Base-by-base conservation (phyloP, 2,113 vertebrate species). In the Scalopus aquaticus region DNA sequence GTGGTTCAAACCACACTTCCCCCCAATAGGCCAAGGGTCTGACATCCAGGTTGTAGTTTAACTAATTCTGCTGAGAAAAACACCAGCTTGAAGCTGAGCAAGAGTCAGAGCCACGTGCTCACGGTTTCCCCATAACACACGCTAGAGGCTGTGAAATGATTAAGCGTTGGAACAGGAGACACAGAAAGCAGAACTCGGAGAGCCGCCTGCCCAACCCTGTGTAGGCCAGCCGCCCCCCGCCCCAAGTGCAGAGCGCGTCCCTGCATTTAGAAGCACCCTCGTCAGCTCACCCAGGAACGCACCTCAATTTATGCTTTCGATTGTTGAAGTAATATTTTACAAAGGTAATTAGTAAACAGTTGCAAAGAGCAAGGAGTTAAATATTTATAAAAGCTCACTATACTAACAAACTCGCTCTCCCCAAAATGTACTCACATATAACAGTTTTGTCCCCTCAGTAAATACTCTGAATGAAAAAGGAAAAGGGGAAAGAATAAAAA, bases 241-340 rank as follows among this genome's bases (percentile, higher is more conserved):
- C 9, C 70, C 0, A 1, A 9, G 1, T 8, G 54, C 54, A 56
- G 20, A 11, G 92, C 39, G 56, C 83, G 74, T 93, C 79, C 94
- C 30, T 56, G 81, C 76, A 88, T 13, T 78, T 70, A 93, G 93
- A 95, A 90, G 94, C 12, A 80, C 12, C 86, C 46, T 72, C 96
- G 87, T 84, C 30, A 84, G 37, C 56, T 15, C 19, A 30, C 94
- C 87, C 64, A 54, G 79, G 84, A 94, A 67, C 58, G 93, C 60
- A n/a, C 42, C 88, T 88, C 92, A 77, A 90, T 96, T 95, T 91
- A 73, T 80, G 58, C 28, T 91, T 95, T 96, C 92, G 69, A 76
- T 83, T 89, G 15, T 80, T 79, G 86, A 97, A 97, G 56, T 90
- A 94, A 94, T 88, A 70, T 82, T 90, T 92, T 84, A 92, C 72